These are phyloP conservation scores for Syrista parreyssii DNA, from an alignment of 2,888 invertebrate species.

Conservation along the genomic window DNA sequence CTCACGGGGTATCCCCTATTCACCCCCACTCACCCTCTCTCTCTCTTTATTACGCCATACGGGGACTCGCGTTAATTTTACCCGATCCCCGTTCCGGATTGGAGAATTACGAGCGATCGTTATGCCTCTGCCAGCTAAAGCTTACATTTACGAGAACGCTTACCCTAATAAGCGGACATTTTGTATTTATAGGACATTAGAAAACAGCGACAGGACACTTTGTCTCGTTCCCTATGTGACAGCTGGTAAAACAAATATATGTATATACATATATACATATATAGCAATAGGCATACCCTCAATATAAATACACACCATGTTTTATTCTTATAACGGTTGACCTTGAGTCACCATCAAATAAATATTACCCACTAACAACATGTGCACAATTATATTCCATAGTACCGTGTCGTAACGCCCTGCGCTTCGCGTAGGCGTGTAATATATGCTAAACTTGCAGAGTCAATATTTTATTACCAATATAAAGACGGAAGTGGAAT, in stretches of 20 bases:
- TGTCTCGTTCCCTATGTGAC: not conserved
- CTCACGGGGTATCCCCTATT: fast-evolving
- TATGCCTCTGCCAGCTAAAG: not conserved
- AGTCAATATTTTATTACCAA: not conserved
- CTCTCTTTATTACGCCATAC: not conserved
- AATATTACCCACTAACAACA: not conserved
- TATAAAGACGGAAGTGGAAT: not conserved
- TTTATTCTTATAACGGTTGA: not conserved
- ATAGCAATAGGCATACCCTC: too few species aligned
- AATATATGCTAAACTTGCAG: not conserved
- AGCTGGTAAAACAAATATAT: not conserved
- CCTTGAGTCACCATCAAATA: too few species aligned
- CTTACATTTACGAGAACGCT: not conserved
- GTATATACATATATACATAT: too few species aligned
- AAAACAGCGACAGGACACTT: not conserved
- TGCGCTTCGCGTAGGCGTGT: not conserved
- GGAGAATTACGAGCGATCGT: not conserved
- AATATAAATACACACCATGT: not conserved
- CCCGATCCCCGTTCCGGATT: not conserved
- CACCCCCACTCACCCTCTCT: too few species aligned
- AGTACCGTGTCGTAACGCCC: too few species aligned
- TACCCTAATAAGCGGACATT: not conserved
- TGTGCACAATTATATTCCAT: too few species aligned
- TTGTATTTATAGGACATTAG: not conserved
- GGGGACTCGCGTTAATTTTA: not conserved